Conservation (phyloP, 2,888 invertebrate genomes). For the Spodoptera littoralis region DNA sequence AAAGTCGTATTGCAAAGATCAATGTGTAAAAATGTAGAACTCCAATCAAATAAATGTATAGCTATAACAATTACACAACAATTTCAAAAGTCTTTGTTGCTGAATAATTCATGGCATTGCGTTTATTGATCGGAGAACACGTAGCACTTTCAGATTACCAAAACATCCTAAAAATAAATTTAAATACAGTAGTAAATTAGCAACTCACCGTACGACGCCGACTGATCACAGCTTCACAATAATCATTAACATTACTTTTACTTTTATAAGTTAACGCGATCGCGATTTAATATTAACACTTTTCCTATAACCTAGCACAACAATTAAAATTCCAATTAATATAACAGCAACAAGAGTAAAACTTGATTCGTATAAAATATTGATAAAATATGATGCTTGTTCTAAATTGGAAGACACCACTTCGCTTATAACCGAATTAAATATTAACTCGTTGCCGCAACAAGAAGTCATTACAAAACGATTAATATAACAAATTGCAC, state of each 20-base stretch:
- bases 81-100: not conserved
- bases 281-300: constrained; percentile 55
- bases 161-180: constrained; percentile 8
- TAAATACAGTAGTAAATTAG: constrained; percentile 24
- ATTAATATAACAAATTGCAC: constrained; percentile 52
- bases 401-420: constrained; percentile 77
- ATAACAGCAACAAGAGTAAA: constrained; percentile 67
- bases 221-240: constrained; percentile 61
- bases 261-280: constrained; percentile 62
- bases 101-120: not conserved
- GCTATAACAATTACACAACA: not conserved
- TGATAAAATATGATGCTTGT: constrained; percentile 72
- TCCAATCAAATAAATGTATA: too few relatives aligned
- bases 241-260: constrained; percentile 68
- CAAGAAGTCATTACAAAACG: constrained; percentile 84
- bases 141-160: not conserved
- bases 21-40: too few relatives aligned
- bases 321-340: constrained; percentile 62
- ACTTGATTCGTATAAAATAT: constrained; percentile 69
- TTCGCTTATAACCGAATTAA: constrained; percentile 80
- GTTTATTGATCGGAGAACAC: not conserved
- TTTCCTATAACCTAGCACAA: constrained; percentile 60
- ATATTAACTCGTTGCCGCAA: constrained; percentile 82
- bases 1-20: too few relatives aligned
- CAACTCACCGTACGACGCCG: constrained; percentile 68